Base-by-base conservation (phyloP, 1,140 invertebrate species). In the Sitophilus oryzae region DNA sequence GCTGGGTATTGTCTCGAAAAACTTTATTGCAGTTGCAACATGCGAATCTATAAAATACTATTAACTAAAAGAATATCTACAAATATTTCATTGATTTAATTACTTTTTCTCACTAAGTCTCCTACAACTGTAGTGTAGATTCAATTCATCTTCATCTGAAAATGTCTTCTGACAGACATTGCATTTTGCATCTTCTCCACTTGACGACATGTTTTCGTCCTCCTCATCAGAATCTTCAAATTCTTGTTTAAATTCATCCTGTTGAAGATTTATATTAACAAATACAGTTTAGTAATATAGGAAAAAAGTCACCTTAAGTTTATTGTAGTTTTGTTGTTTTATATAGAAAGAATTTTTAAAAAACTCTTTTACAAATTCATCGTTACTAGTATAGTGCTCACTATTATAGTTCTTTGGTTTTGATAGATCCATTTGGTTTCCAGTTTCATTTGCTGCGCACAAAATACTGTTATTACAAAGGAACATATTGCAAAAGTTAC, bases 1-100 rank as follows among this genome's bases (percentile, higher is more conserved):
- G 51, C 25, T 68, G 64, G n/a, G 63, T 63, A 43, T 61, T 66
- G 48, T 68, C 64, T 8, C 62, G 47, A 21, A 67, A 67, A 25
- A 38, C 40, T 53, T 68, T 68, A 25, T 52, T 23, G 43, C 66
- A 68, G 20, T 59, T 62, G 34, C 64, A 66, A 52, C 66, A 68
- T 16, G 46, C 49, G 40, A 58, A 66, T 16, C 47, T 53, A 19
- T 3, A 53, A 53, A 25, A 38, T n/a, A 14, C 2, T 41, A 10
- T 15, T 44, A 30, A 1, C 23, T 37, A 20, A 1, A 35, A 15
- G 1, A 16, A 15, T 49, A 46, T 15, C 18, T 2, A 44, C 25
- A 46, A 20, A 20, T 44, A 30, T 35, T 47, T 45, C 42, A 44
- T 38, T 23, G 20, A 25, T 20, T 6, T 10, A 57, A 22, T 34